Evolutionary conservation across 2,888 invertebrate species (phyloP).

Genomic region (Drosophila aldrichi): DNA sequence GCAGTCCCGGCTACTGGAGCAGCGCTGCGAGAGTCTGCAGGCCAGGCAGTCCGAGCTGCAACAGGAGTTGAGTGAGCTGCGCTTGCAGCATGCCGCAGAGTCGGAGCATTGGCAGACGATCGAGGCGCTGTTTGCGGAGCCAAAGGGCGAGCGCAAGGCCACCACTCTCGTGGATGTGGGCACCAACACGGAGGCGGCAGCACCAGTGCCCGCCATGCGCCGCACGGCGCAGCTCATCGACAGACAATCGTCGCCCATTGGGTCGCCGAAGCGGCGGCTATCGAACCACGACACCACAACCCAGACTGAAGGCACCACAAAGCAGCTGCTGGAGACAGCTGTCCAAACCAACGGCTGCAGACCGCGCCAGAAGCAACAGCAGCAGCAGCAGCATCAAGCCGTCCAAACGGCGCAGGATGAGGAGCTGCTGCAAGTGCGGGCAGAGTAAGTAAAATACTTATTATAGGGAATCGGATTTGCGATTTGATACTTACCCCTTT

Average conservation of each 20-base stretch:
- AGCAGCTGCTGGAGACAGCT: conserved; percentile 55
- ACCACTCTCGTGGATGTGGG: conserved; percentile 52
- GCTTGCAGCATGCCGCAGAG: conserved; percentile 75
- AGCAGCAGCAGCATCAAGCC: conserved; percentile 52
- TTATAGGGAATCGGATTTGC: background rate
- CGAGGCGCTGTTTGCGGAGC: conserved; percentile 75
- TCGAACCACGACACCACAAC: conserved; percentile 48
- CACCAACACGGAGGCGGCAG: conserved; percentile 73
- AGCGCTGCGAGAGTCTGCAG: conserved; percentile 73
- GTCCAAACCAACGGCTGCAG: conserved; percentile 62
- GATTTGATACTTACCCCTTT: background rate
- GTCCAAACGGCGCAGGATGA: conserved; percentile 57
- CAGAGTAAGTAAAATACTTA: conserved; percentile 58
- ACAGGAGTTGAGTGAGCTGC: conserved; percentile 74
- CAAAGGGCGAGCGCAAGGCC: background rate
- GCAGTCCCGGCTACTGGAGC: conserved; percentile 80
- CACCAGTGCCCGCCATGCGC: conserved; percentile 67
- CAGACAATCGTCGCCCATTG: conserved; percentile 80
- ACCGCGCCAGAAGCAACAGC: background rate
- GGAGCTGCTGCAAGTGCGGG: conserved; percentile 63
- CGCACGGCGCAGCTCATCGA: conserved; percentile 74
- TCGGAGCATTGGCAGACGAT: conserved; percentile 85
- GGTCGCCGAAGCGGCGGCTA: conserved; percentile 60
- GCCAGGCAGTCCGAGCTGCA: conserved; percentile 72
- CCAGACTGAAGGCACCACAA: conserved; percentile 41